Conservation (phyloP, 2,888 invertebrate genomes). For the Elegia similella region DNA sequence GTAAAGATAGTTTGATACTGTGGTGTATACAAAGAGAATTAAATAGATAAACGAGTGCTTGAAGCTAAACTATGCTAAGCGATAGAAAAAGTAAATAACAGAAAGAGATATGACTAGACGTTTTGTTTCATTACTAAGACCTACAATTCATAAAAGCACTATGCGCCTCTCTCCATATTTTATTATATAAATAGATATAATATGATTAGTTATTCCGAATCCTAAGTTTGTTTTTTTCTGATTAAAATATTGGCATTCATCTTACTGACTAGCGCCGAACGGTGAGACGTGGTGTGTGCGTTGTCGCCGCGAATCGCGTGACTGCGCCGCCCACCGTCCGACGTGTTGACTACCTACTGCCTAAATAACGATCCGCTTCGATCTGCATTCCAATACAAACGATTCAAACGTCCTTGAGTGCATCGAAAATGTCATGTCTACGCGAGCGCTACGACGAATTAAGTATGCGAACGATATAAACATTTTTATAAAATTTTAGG, state of each 20-base stretch:
- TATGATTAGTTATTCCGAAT: conserved; percentile 77
- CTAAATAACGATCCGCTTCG: conserved; percentile 46
- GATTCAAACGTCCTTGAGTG: conserved; percentile 46
- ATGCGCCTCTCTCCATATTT: conserved; percentile 79
- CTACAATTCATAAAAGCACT: conserved; percentile 80
- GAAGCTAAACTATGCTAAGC: conserved; percentile 82
- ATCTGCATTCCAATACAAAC: conserved; percentile 43
- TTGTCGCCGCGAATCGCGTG: conserved; percentile 21
- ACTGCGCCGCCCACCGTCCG: conserved; percentile 42
- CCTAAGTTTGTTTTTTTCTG: conserved; percentile 68
- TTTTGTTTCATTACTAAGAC: conserved; percentile 74
- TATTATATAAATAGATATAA: conserved; percentile 77
- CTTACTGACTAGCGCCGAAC: conserved; percentile 70
- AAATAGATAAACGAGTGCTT: conserved; percentile 62
- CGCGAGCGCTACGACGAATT: conserved; percentile 58
- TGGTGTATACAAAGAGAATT: conserved; percentile 34
- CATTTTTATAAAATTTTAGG: conserved; percentile 67
- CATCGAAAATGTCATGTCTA: conserved; percentile 46
- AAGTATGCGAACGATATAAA: conserved; percentile 64
- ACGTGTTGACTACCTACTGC: conserved; percentile 47
- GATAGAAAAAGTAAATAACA: conserved; percentile 73
- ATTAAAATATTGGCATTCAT: conserved; percentile 80
- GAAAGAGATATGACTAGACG: conserved; percentile 80
- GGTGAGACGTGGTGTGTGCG: conserved; percentile 36
- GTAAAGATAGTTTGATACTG: conserved; percentile 38